A percentile compares a stretch with the other conserved stretches of the same genome.
Conservation (phyloP, 2,113 vertebrate genomes). For the Pygoscelis antarcticus region DNA sequence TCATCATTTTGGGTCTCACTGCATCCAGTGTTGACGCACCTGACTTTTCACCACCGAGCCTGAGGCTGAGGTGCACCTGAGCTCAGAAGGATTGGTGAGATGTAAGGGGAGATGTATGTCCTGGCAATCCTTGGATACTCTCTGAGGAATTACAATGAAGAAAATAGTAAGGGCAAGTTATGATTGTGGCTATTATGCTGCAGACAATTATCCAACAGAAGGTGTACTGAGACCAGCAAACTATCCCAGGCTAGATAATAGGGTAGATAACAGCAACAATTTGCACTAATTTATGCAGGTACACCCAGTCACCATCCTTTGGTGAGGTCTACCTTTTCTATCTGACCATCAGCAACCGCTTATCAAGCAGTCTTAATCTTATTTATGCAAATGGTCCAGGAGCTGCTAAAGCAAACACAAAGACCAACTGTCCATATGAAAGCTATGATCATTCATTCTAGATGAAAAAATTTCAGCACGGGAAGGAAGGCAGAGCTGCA, state of each 20-base stretch:
- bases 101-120: rapidly evolving
- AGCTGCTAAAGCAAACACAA: neutral
- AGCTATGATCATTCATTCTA: neutral
- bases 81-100: neutral
- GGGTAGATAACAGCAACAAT: neutral
- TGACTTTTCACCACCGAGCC: neutral
- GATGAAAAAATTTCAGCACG: neutral
- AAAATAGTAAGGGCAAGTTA: neutral
- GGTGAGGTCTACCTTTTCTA: neutral
- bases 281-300: neutral
- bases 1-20: neutral
- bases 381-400: neutral
- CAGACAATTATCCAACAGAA: neutral
- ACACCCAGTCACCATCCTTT: neutral
- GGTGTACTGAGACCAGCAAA: neutral
- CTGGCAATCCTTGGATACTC: neutral
- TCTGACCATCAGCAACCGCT: neutral
- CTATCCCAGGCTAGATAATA: neutral
- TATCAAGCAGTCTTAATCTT: neutral
- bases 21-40: neutral
- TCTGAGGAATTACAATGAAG: neutral
- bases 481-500: neutral
- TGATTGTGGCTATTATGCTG: neutral
- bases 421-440: neutral
- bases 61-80: neutral